Evolutionary conservation across 1,140 invertebrate species (phyloP), one percentile per base, ranked within the genome.

Genomic region (Phymorhynchus buccinoides): DNA sequence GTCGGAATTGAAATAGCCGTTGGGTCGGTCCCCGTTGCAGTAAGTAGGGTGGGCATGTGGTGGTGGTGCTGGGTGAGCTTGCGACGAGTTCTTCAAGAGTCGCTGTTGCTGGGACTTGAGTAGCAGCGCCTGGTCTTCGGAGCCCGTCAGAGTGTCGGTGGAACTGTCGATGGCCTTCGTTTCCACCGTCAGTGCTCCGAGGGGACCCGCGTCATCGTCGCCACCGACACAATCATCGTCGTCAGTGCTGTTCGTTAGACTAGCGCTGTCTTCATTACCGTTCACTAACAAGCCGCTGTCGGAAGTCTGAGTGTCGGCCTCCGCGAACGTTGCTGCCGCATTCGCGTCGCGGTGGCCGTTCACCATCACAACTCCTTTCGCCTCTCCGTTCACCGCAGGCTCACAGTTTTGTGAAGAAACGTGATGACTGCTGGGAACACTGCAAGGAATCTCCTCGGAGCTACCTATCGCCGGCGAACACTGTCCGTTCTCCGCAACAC

Each of bases 61-160:
- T 30, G 35, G 52, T 9, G 56, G 9, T 48, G 73, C 16, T 41
- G 37, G 22, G 27, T 52, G 68, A 22, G 6, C 62, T n/a, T 2
- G 80, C 4, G 3, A 35, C 27, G 7, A 35, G 44, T 18, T 85
- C 84, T 42, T n/a, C 78, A 87, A 88, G 73, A 85, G 87, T 27
- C 52, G 52, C 27, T 12, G 12, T 73, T 35, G 66, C 41, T 41
- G 6, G n/a, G 80, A 41, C 56, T 82, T 83, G 18, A 83, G 41
- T 12, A 68, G 62, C 6, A 71, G 12, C 3, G 75, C 77, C 41
- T 84, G 68, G 68, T 80, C 81, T 27, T 75, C 71, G 14, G 42
- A 71, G 32, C 93, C 93, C 0, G 93, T 93, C 56, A 94, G 86
- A 0, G 94, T 94, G 85, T 94, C 94, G 14, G 94, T 94, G 37